Conservation (phyloP, 1,140 invertebrate genomes). For the Drosophila micromelanica region DNA sequence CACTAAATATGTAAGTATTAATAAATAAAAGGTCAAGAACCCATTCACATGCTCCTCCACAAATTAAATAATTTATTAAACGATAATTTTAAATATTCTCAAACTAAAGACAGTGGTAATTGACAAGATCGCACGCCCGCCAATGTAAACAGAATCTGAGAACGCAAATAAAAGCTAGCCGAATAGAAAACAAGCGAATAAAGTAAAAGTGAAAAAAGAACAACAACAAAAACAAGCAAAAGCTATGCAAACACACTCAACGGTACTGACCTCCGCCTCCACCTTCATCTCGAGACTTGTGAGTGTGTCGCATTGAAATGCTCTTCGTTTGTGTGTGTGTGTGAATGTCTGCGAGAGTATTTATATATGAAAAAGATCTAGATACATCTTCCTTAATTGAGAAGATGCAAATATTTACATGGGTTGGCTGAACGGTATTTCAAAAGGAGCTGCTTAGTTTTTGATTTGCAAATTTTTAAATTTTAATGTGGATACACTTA, state of each 20-base stretch:
- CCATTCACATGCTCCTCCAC: not conserved
- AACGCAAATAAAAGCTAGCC: constrained; percentile 41
- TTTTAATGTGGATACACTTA: too few relatives aligned
- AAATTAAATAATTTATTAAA: constrained; percentile 46
- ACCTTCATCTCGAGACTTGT: constrained; percentile 8
- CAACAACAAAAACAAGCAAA: too few relatives aligned
- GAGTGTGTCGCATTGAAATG: constrained; percentile 17
- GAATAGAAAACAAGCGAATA: constrained; percentile 20
- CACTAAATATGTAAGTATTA: not conserved
- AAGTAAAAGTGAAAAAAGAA: too few relatives aligned
- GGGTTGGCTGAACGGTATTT: not conserved
- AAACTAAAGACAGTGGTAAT: constrained; percentile 45
- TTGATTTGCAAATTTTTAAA: too few relatives aligned
- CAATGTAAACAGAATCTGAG: constrained; percentile 66
- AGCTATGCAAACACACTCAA: constrained; percentile 50
- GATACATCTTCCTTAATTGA: constrained; percentile 11
- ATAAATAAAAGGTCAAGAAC: not conserved
- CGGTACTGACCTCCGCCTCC: constrained; percentile 30
- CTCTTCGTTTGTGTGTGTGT: too few relatives aligned
- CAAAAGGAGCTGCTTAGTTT: constrained; percentile 3
- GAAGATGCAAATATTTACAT: constrained; percentile 8
- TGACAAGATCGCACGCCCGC: constrained; percentile 52
- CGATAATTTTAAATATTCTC: constrained; percentile 44
- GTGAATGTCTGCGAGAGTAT: constrained; percentile 11
- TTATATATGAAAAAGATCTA: constrained; percentile 7